phyloP scores from a whole-genome alignment of 2,888 invertebrate species.

The Xestia c-nigrum region DNA sequence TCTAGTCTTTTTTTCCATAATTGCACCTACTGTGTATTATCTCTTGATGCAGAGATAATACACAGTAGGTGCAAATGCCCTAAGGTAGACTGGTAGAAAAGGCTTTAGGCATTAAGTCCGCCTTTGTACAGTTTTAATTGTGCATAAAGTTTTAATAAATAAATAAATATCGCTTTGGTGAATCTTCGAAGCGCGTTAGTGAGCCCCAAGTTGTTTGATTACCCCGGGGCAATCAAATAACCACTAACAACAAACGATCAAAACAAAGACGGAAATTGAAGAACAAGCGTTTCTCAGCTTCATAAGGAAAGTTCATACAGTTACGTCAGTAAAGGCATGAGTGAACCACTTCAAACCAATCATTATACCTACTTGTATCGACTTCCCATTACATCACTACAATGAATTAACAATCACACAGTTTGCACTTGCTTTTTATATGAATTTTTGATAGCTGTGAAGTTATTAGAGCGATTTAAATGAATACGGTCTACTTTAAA shows the following conservation, averaged over 20 bases:
- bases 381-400: conserved; percentile 45
- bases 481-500: not conserved
- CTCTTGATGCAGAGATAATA: too few species aligned
- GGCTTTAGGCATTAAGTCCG: too few species aligned
- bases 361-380: conserved; percentile 18
- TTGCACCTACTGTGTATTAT: too few species aligned
- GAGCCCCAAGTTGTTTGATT: too few species aligned
- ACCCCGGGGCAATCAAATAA: not conserved
- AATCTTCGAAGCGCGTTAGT: too few species aligned
- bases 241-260: not conserved
- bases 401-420: not conserved
- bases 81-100: too few species aligned
- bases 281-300: conserved; percentile 18
- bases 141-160: too few species aligned
- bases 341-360: conserved; percentile 15
- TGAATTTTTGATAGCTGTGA: not conserved
- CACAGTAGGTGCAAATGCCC: too few species aligned
- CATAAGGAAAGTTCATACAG: conserved; percentile 30
- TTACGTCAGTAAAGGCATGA: conserved; percentile 20
- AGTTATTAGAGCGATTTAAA: conserved; percentile 29
- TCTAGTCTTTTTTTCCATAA: too few species aligned
- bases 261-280: conserved; percentile 2
- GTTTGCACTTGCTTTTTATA: conserved; percentile 3
- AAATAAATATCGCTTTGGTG: too few species aligned
- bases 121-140: too few species aligned